Conservation (phyloP, 2,888 invertebrate species). For the Ochropleura plecta region DNA sequence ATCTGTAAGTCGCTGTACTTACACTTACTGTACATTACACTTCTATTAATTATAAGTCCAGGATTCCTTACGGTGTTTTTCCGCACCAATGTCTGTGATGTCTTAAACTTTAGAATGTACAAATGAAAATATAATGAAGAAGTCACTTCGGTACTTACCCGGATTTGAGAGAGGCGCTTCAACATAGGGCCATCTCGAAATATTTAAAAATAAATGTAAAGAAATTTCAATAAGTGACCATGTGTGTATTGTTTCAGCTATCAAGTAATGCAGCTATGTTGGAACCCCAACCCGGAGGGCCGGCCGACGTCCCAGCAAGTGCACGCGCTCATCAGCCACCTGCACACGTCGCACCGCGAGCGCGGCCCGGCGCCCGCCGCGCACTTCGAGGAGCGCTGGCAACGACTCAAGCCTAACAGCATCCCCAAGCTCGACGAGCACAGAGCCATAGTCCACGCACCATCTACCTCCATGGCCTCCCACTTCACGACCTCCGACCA, state of each 20-base stretch:
- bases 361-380: constrained; percentile 54
- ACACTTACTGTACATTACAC: too few species aligned
- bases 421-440: constrained; percentile 91
- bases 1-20: constrained; percentile 81
- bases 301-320: constrained; percentile 83
- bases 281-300: constrained; percentile 83
- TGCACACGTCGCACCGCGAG: constrained; percentile 80
- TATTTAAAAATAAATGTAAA: too few species aligned
- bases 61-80: too few species aligned
- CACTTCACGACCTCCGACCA: constrained; percentile 82
- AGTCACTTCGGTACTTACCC: too few species aligned
- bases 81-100: too few species aligned
- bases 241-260: constrained; percentile 84
- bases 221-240: too few species aligned
- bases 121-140: too few species aligned
- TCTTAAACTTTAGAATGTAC: too few species aligned
- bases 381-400: constrained; percentile 94
- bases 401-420: constrained; percentile 92
- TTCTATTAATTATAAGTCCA: too few species aligned
- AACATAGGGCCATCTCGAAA: too few species aligned
- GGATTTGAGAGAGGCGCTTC: too few species aligned
- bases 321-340: constrained; percentile 84
- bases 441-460: constrained; percentile 85
- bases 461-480: constrained; percentile 79
- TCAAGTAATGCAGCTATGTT: constrained; percentile 94